These are phyloP conservation scores for Silurus glanis DNA, from an alignment of 2,113 vertebrate genomes.

Conservation along the genomic window DNA sequence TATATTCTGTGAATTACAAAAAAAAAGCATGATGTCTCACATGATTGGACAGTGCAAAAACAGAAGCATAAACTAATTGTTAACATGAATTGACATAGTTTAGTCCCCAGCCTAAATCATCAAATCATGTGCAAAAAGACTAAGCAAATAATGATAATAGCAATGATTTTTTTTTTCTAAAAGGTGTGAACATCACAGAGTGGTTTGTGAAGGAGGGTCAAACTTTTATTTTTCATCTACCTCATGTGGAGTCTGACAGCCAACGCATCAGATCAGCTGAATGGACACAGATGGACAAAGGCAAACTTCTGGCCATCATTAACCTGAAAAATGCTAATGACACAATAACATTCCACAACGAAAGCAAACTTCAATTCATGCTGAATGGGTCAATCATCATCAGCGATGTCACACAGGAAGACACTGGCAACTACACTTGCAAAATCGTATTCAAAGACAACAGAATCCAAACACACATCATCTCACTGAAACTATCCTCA, in stretches of 20 bases:
- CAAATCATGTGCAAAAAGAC: too few species aligned
- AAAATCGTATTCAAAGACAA: slow-evolving; percentile 2
- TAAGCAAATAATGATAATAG: neutral
- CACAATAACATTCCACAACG: neutral
- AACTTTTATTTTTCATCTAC: slow-evolving; percentile 17
- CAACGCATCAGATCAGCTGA: slow-evolving; percentile 3
- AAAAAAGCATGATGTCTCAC: neutral
- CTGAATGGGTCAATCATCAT: slow-evolving; percentile 34
- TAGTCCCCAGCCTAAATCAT: neutral
- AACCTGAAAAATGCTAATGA: neutral
- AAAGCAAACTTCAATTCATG: neutral
- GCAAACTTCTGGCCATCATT: slow-evolving; percentile 34
- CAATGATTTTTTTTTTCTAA: neutral
- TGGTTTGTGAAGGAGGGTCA: neutral
- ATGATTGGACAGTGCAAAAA: neutral
- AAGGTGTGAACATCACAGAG: neutral
- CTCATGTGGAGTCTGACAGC: neutral
- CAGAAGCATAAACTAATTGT: neutral
- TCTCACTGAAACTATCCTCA: neutral
- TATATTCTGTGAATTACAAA: neutral
- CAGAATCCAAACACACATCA: neutral
- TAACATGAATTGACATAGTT: neutral
- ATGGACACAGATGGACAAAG: slow-evolving; percentile 29
- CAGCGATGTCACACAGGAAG: slow-evolving; percentile 7
- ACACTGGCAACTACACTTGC: slow-evolving; percentile 46